phyloP scores from a whole-genome alignment of 2,888 invertebrate genomes.

The Pristionchus fissidentatus region DNA sequence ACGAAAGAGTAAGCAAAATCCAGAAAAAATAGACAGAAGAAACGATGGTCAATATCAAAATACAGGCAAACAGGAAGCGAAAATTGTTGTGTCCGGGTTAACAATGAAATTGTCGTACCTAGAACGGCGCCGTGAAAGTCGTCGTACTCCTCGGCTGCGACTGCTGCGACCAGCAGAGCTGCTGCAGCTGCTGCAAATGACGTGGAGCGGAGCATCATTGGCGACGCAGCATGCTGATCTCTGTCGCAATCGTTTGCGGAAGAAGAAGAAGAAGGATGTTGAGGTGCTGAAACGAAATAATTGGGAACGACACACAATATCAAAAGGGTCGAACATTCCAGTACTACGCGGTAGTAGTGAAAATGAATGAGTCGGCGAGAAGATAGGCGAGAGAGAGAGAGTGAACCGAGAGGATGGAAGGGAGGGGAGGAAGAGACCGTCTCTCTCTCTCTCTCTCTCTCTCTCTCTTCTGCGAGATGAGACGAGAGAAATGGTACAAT shows the following conservation, averaged over 20 bases:
- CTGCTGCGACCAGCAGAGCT: background rate
- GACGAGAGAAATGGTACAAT: constrained; percentile 27
- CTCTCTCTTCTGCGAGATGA: too few species aligned
- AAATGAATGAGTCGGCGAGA: constrained; percentile 21
- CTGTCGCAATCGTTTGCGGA: background rate
- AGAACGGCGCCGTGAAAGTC: background rate
- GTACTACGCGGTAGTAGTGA: constrained; percentile 1
- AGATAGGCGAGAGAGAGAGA: constrained; percentile 36
- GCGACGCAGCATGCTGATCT: too few species aligned
- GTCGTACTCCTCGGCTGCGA: background rate
- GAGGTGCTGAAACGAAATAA: background rate
- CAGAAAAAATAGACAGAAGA: background rate
- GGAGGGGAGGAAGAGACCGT: background rate
- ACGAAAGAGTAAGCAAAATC: background rate
- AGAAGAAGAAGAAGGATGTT: background rate
- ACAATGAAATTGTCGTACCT: too few species aligned
- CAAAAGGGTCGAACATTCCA: background rate
- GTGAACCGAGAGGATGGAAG: background rate
- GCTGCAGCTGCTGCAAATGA: too few species aligned
- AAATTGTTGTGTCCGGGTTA: too few species aligned
- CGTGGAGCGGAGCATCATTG: background rate
- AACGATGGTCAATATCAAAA: too few species aligned
- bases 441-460: too few species aligned
- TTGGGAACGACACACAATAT: background rate
- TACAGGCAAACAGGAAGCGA: too few species aligned